A percentile compares a stretch with the other conserved stretches of the same genome.
phyloP scores from a whole-genome alignment of 2,113 vertebrate species.

The Potamarius usumacintae region DNA sequence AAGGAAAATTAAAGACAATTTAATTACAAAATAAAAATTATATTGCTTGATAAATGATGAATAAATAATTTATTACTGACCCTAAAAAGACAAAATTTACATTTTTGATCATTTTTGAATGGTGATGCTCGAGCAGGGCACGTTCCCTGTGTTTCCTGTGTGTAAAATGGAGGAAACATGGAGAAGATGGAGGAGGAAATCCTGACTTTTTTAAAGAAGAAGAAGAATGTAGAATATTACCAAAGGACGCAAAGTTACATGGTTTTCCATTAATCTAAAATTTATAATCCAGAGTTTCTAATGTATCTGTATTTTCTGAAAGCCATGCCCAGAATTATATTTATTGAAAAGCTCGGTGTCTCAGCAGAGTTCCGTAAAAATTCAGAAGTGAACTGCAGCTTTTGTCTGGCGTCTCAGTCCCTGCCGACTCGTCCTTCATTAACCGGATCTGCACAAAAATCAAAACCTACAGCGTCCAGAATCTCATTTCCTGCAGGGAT shows the following conservation, averaged over 20 bases:
- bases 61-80: background rate
- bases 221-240: background rate
- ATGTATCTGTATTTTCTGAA: background rate
- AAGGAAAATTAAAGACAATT: background rate
- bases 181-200: background rate
- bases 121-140: background rate
- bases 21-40: background rate
- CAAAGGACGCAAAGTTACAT: background rate
- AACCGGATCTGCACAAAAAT: conserved; percentile 20
- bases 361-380: background rate
- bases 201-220: background rate
- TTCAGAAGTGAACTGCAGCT: background rate
- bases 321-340: background rate
- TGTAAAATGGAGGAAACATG: too few relatives aligned
- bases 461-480: conserved; percentile 32
- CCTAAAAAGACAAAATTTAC: background rate
- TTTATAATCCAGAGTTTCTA: background rate
- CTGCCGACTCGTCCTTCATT: conserved; percentile 11
- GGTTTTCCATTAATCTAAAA: background rate
- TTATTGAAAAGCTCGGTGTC: background rate
- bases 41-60: background rate
- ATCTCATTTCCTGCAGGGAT: conserved; percentile 31
- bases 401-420: background rate
- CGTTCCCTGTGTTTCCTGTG: background rate
- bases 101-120: background rate